Percentiles rank a stretch among this genome's conserved stretches.
phyloP scores from a whole-genome alignment of 2,888 invertebrate genomes.

The Allacma fusca region DNA sequence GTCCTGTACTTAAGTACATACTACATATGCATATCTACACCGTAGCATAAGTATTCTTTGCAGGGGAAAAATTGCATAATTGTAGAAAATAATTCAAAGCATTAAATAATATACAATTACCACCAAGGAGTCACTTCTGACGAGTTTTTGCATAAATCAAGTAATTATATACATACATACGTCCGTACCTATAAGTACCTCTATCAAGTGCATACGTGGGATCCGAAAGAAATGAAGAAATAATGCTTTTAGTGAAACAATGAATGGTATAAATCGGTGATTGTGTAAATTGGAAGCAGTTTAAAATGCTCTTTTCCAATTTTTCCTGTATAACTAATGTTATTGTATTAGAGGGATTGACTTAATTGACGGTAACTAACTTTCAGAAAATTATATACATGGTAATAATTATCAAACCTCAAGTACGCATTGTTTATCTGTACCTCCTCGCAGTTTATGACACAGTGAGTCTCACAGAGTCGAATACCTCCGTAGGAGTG shows the following conservation, averaged over 20 bases:
- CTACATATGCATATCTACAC: not conserved
- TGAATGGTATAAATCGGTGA: not conserved
- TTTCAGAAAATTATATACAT: slow-evolving; percentile 16
- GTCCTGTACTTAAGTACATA: too few species aligned
- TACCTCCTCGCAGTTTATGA: too few species aligned
- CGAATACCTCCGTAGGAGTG: too few species aligned
- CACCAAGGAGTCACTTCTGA: not conserved
- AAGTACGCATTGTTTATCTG: not conserved
- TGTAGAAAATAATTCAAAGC: not conserved
- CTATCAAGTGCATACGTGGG: not conserved
- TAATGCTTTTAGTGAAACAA: not conserved
- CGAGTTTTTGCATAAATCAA: too few species aligned
- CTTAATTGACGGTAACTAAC: not conserved
- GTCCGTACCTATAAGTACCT: not conserved
- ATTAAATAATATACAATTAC: not conserved
- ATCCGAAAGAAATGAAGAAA: not conserved
- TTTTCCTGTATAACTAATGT: not conserved
- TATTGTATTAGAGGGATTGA: not conserved
- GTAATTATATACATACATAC: too few species aligned
- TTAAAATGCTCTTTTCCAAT: slow-evolving; percentile 8
- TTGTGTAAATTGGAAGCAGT: not conserved
- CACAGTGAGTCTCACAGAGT: too few species aligned
- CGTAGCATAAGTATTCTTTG: not conserved
- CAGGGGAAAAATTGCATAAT: not conserved
- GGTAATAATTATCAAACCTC: slow-evolving; percentile 6